Percentiles rank a stretch among this genome's conserved stretches.
Conservation (phyloP, 2,797 vertebrate species). For the Pseudocheirus occidentalis region DNA sequence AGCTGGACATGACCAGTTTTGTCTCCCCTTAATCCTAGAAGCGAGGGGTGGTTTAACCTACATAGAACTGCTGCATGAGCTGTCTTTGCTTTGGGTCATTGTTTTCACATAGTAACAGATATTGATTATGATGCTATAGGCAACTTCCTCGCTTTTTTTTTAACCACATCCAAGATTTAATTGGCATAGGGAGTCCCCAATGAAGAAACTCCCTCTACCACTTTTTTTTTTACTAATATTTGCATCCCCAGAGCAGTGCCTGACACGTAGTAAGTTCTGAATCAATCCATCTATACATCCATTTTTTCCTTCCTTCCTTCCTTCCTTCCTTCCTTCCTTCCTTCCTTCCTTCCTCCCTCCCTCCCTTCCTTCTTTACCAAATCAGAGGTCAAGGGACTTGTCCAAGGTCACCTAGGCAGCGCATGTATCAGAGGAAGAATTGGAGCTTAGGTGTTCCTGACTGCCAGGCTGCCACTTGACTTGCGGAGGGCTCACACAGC, state of each 20-base stretch:
- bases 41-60: neutral
- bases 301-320: too few species aligned
- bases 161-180: neutral
- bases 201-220: neutral
- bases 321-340: too few species aligned
- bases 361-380: neutral
- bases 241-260: neutral
- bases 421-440: neutral
- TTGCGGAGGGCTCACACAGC: neutral
- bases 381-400: neutral
- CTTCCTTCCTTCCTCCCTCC: too few species aligned
- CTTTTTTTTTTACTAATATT: neutral
- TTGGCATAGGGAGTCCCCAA: neutral
- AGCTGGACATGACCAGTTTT: neutral
- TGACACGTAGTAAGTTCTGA: neutral
- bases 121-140: neutral
- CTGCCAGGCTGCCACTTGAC: neutral
- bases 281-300: neutral
- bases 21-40: neutral
- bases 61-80: neutral
- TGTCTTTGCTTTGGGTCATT: neutral
- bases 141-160: neutral
- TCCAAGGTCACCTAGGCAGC: neutral
- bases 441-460: neutral
- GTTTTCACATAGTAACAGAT: neutral